Evolutionary conservation across 2,888 invertebrate species (phyloP).

Genomic region (Epirrhoe alternata): DNA sequence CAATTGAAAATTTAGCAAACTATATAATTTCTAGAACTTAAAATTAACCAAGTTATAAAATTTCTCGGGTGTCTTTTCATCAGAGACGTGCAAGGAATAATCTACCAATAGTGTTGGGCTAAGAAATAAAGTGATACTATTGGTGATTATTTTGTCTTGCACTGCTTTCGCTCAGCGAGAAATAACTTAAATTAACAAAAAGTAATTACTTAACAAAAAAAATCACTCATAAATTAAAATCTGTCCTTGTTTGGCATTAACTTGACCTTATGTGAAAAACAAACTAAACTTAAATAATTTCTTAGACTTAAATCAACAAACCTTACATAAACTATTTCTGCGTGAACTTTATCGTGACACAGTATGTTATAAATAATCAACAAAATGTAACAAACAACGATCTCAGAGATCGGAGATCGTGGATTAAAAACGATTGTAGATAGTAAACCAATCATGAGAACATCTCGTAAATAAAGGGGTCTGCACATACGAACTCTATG

Average conservation of each 20-base stretch:
- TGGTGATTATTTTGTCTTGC: not conserved
- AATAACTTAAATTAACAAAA: not conserved
- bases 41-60: not conserved
- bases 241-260: not conserved
- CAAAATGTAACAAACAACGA: no score
- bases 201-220: not conserved
- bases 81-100: not conserved
- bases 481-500: constrained; percentile 57
- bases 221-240: not conserved
- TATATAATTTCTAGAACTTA: constrained; percentile 11
- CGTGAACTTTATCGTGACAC: no score
- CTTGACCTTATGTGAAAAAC: not conserved
- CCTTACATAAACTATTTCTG: not conserved
- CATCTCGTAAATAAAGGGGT: constrained; percentile 54
- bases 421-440: no score
- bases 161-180: not conserved
- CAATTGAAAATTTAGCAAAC: not conserved
- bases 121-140: not conserved
- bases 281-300: constrained; percentile 10
- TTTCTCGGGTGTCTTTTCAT: not conserved
- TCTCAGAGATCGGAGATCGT: no score
- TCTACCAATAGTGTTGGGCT: not conserved
- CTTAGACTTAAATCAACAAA: constrained; percentile 11
- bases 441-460: not conserved
- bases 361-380: no score